A percentile compares a stretch with the other conserved stretches of the same genome.
Evolutionary conservation across 2,888 invertebrate genomes (phyloP).

Genomic region (Hymenopus coronatus): DNA sequence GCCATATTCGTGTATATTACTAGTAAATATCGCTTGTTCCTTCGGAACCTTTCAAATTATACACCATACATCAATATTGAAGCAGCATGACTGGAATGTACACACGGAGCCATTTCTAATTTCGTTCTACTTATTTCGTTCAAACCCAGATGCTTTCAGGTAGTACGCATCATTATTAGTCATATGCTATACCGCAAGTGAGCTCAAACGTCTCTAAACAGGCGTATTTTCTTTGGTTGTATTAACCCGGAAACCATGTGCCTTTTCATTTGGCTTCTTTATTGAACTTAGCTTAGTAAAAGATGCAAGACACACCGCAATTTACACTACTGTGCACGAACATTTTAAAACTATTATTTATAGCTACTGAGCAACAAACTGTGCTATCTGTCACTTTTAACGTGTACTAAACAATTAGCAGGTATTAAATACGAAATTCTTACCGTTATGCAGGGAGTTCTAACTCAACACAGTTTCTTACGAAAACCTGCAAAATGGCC

Average conservation of each 20-base stretch:
- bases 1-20: background rate
- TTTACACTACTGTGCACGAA: background rate
- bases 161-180: background rate
- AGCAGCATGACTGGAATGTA: constrained; percentile 14
- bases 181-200: background rate
- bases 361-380: background rate
- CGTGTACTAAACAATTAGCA: background rate
- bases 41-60: background rate
- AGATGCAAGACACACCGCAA: constrained; percentile 30
- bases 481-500: constrained; percentile 67
- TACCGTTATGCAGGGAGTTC: constrained; percentile 59
- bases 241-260: constrained; percentile 47
- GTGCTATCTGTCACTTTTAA: background rate
- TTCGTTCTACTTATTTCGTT: constrained; percentile 9
- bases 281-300: constrained; percentile 30
- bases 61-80: background rate
- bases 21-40: background rate
- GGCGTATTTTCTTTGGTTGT: background rate
- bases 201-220: background rate
- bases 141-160: background rate
- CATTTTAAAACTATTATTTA: background rate
- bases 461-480: constrained; percentile 62
- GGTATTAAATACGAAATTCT: constrained; percentile 40
- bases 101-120: constrained; percentile 19
- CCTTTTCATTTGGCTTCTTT: constrained; percentile 48